Conservation (phyloP, 2,888 invertebrate genomes). For the Loripinus fragilis region DNA sequence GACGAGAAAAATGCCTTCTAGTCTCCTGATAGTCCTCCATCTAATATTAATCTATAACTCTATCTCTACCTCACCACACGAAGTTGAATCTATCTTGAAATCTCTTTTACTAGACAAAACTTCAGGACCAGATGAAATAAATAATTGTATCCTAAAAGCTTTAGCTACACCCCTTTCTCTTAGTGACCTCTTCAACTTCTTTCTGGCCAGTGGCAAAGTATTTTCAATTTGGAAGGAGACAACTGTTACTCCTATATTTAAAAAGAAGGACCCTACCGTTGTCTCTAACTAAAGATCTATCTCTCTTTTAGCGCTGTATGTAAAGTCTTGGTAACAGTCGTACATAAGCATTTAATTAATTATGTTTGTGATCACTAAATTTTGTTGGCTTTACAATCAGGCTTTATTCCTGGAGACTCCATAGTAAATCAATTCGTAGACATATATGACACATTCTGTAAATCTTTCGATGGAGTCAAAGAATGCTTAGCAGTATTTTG, state of each 20-base stretch:
- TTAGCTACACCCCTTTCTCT: constrained; percentile 4
- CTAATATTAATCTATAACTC: neutral
- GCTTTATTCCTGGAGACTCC: constrained; percentile 35
- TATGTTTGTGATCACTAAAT: neutral
- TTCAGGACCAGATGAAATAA: constrained; percentile 18
- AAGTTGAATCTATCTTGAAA: neutral
- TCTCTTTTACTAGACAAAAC: neutral
- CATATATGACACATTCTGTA: constrained; percentile 28
- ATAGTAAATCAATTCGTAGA: constrained; percentile 30
- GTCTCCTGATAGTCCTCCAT: neutral
- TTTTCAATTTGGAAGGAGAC: constrained; percentile 29
- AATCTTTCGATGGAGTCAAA: constrained; percentile 32
- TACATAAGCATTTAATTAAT: constrained; percentile 24
- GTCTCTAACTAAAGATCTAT: constrained; percentile 28
- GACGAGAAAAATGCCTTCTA: neutral
- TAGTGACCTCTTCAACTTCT: constrained; percentile 33
- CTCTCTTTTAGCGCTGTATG: neutral
- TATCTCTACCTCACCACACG: neutral
- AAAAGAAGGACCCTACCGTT: constrained; percentile 20
- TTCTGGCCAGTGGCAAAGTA: constrained; percentile 12
- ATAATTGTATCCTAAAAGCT: neutral
- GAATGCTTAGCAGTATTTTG: constrained; percentile 40
- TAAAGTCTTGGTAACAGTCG: constrained; percentile 25
- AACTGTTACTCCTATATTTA: constrained; percentile 24
- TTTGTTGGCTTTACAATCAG: constrained; percentile 29